phyloP scores from a whole-genome alignment of 2,113 vertebrate genomes.

The Cnemophilus loriae region DNA sequence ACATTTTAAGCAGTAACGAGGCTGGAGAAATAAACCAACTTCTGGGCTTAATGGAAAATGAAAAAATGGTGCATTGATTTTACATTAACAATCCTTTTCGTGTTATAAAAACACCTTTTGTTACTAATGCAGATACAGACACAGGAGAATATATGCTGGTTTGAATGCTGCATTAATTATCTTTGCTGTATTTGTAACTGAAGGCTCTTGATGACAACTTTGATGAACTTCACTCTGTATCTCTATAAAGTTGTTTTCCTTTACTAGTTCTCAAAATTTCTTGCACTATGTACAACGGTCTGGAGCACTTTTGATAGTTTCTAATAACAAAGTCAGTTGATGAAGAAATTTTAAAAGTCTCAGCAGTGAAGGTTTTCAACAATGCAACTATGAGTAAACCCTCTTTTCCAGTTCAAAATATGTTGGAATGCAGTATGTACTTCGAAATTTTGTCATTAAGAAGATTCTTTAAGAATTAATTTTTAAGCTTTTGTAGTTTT shows the following conservation, averaged over 20 bases:
- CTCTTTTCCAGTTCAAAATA: neutral
- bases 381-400: neutral
- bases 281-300: neutral
- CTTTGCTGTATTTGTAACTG: neutral
- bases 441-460: neutral
- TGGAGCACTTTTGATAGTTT: neutral
- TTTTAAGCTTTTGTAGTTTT: constrained; percentile 19
- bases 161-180: neutral
- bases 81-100: neutral
- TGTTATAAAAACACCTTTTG: neutral
- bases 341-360: neutral
- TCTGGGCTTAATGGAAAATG: neutral
- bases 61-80: neutral
- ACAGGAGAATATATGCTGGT: neutral
- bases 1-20: neutral
- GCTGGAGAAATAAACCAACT: neutral
- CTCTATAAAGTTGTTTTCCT: neutral
- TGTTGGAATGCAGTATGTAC: neutral
- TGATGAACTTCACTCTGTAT: neutral
- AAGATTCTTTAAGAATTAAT: neutral
- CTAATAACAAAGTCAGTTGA: neutral
- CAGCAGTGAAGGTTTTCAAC: neutral
- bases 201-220: neutral
- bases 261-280: neutral
- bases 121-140: neutral